Evolutionary conservation across 2,888 invertebrate genomes (phyloP), one percentile per base, ranked within the genome.

Genomic region (Resseliella maxima): DNA sequence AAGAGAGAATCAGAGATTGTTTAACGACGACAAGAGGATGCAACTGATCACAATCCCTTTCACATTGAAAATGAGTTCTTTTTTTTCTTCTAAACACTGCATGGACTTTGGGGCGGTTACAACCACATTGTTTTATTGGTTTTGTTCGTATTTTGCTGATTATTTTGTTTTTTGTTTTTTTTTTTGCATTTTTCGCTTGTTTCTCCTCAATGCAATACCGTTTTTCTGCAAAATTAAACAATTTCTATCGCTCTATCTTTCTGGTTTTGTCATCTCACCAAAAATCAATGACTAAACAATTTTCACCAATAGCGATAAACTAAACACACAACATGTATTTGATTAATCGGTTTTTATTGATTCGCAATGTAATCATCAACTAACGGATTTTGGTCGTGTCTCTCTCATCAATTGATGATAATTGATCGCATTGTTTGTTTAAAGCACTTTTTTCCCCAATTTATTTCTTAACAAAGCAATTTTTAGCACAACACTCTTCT

Each of bases 321-420:
- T 24, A 15, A 59, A 59, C 3, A 59, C 2, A 41, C 5, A 41
- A 8, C 41, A 50, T 8, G 15, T 15, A 12, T 31, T 72, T 72
- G 72, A 72, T 72, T 72, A 72, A 72, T 72, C 27, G 72, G 31
- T 72, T 72, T 72, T 72, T 72, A 72, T 72, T 35, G 72, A 72
- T 72, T 72, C 18, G 0, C 31, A 72, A 12, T 35, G 15, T 15
- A 1, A 27, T 72, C 31, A 72, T 72, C 31, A n/a, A 72, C 72
- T 72, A 72, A 72, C 72, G 72, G 72, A 72, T 72, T 31, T 5
- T n/a, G 6, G 18, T 72, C 27, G 15, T 72, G 72, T 72, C 72
- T 72, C 72, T 6, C 15, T 0, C 31, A 31, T 35, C 72, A 31
- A 27, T 59, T 72, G 31, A 0, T 15, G 72, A 72, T 72, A 72